Percentiles rank a stretch among this genome's conserved stretches.
Conservation (phyloP, 1,140 invertebrate genomes). For the Onthophagus taurus region DNA sequence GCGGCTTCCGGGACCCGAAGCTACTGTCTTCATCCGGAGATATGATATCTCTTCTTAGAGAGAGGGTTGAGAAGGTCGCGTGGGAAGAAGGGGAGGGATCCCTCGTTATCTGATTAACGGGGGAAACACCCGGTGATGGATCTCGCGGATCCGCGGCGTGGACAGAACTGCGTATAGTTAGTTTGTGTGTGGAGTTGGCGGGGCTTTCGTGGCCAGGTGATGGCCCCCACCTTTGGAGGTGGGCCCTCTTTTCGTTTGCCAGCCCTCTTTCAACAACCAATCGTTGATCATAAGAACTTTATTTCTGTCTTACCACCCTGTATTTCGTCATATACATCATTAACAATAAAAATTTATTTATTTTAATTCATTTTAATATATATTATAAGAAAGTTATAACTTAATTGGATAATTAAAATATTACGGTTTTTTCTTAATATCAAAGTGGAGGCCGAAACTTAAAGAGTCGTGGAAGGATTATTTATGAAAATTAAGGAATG, state of each 20-base stretch:
- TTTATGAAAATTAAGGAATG: too few relatives aligned
- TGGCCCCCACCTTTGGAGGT: constrained; percentile 20
- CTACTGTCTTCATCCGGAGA: constrained; percentile 31
- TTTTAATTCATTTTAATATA: too few relatives aligned
- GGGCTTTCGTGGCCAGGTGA: constrained; percentile 13
- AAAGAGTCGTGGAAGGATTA: too few relatives aligned
- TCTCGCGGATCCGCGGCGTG: constrained; percentile 10
- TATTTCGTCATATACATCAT: too few relatives aligned
- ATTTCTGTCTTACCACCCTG: too few relatives aligned
- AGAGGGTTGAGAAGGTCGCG: constrained; percentile 2
- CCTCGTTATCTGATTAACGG: constrained; percentile 9
- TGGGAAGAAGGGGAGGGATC: constrained; percentile 7
- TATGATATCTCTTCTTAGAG: constrained; percentile 22
- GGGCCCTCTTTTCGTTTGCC: constrained; percentile 17
- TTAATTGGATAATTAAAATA: too few relatives aligned
- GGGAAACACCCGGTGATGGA: constrained; percentile 16
- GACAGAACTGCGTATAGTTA: constrained; percentile 14
- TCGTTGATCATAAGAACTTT: constrained; percentile 13
- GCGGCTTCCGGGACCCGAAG: constrained; percentile 25
- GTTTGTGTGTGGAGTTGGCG: constrained; percentile 1
- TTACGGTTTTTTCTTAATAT: too few relatives aligned
- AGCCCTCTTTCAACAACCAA: constrained; percentile 15
- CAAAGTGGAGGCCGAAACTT: too few relatives aligned
- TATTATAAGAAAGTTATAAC: too few relatives aligned
- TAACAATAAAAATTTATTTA: too few relatives aligned